These are phyloP conservation scores for Pollimyrus isidori DNA, from an alignment of 2,113 vertebrate genomes.

Conservation along the genomic window DNA sequence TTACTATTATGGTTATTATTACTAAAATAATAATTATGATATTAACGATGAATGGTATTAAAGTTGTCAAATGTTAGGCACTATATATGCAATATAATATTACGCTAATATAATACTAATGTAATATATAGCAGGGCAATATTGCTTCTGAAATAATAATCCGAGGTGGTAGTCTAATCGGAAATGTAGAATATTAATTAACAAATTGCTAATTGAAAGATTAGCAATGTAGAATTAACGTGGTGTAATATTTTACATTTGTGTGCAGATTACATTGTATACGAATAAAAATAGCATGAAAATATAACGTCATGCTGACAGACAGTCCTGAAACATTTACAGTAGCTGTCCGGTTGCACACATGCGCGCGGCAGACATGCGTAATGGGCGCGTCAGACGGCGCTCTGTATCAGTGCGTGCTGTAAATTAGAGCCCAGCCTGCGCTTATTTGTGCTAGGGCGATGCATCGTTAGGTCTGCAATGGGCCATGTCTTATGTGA, in stretches of 20 bases:
- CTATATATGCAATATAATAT: background rate
- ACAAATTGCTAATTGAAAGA: background rate
- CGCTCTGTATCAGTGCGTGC: background rate
- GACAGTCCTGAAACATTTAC: conserved; percentile 13
- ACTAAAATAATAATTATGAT: background rate
- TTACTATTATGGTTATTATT: background rate
- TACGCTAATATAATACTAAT: background rate
- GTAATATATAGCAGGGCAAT: background rate
- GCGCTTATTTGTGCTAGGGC: conserved; percentile 2
- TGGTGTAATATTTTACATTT: background rate
- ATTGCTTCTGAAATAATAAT: background rate
- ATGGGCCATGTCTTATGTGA: conserved; percentile 8
- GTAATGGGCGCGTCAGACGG: conserved; percentile 10
- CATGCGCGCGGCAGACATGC: conserved; percentile 16
- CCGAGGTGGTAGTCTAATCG: background rate
- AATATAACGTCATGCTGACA: conserved; percentile 17
- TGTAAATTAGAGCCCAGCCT: conserved; percentile 15
- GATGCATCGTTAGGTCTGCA: conserved; percentile 11
- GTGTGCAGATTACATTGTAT: background rate
- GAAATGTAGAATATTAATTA: background rate
- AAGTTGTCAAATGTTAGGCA: background rate
- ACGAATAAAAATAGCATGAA: background rate
- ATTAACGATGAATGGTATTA: conserved; percentile 3
- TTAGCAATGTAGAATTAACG: background rate
- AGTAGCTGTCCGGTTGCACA: conserved; percentile 17